A percentile compares a stretch with the other conserved stretches of the same genome.
Conservation (phyloP, 2,113 vertebrate species). For the Paramormyrops kingsleyae region DNA sequence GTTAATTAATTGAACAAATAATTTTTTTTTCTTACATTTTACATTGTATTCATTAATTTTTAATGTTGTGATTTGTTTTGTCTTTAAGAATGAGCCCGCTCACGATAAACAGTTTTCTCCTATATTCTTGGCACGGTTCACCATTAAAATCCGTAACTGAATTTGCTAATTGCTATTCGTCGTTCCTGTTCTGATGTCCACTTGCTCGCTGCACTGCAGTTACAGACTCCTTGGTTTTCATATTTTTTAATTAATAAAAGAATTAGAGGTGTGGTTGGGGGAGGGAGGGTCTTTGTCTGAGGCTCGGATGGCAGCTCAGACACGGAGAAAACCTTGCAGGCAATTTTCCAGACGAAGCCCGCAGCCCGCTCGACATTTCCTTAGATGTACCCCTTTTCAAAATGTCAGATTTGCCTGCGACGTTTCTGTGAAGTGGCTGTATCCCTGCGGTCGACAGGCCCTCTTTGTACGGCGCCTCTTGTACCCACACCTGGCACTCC, state of each 20-base stretch:
- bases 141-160: not conserved
- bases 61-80: not conserved
- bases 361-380: not conserved
- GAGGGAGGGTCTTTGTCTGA: not conserved
- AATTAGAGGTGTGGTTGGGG: not conserved
- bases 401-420: not conserved
- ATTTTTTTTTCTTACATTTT: not conserved
- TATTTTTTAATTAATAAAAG: not conserved
- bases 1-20: not conserved
- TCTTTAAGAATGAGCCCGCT: not conserved
- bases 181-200: not conserved
- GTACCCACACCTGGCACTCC: not conserved
- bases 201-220: not conserved
- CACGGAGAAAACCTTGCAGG: not conserved
- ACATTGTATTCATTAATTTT: not conserved
- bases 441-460: not conserved
- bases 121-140: not conserved
- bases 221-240: not conserved
- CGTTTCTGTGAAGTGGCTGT: not conserved
- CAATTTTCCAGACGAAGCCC: not conserved
- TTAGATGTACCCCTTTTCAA: not conserved
- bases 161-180: not conserved
- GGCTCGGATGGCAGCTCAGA: not conserved
- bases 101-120: not conserved
- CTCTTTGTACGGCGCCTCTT: not conserved